A percentile compares a stretch with the other conserved stretches of the same genome.
Conservation (phyloP, 2,888 invertebrate species). For the Drosophila bunnanda region DNA sequence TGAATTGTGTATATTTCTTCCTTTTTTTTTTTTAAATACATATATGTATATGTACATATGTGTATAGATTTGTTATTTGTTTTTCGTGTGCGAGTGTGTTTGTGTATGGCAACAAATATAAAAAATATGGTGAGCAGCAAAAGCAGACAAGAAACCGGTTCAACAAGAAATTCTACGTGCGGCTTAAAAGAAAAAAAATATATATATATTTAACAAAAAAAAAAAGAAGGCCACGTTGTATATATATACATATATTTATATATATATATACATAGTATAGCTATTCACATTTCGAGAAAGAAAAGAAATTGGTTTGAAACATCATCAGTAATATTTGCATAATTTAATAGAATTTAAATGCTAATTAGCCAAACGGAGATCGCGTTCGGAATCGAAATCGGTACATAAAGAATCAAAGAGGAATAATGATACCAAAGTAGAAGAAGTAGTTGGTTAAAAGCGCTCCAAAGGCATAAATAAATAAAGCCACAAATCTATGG, state of each 20-base stretch:
- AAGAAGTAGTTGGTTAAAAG: slow-evolving; percentile 13
- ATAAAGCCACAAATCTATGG: slow-evolving; percentile 38
- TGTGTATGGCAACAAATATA: slow-evolving; percentile 15
- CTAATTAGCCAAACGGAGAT: slow-evolving; percentile 51
- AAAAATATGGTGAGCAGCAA: slow-evolving; percentile 21
- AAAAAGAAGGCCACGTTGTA: slow-evolving; percentile 55
- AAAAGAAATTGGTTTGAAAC: slow-evolving; percentile 29
- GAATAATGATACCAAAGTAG: neutral
- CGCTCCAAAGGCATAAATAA: slow-evolving; percentile 25
- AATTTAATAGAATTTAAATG: slow-evolving; percentile 74
- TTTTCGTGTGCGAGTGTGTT: neutral
- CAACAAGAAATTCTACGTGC: slow-evolving; percentile 66
- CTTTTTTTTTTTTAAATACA: too few relatives aligned
- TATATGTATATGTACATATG: too few relatives aligned
- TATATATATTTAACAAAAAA: slow-evolving; percentile 16
- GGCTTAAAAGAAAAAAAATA: slow-evolving; percentile 29
- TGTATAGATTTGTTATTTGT: slow-evolving; percentile 9
- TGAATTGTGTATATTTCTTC: slow-evolving; percentile 5
- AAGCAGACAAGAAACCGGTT: slow-evolving; percentile 64
- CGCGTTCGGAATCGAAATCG: slow-evolving; percentile 11
- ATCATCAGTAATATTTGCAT: slow-evolving; percentile 70
- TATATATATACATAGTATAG: slow-evolving; percentile 27
- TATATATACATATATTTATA: slow-evolving; percentile 8
- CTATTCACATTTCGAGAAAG: slow-evolving; percentile 33
- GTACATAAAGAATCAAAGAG: neutral